A percentile compares a stretch with the other conserved stretches of the same genome.
Conservation (phyloP, 2,888 invertebrate species). For the Cheilosia pagana region DNA sequence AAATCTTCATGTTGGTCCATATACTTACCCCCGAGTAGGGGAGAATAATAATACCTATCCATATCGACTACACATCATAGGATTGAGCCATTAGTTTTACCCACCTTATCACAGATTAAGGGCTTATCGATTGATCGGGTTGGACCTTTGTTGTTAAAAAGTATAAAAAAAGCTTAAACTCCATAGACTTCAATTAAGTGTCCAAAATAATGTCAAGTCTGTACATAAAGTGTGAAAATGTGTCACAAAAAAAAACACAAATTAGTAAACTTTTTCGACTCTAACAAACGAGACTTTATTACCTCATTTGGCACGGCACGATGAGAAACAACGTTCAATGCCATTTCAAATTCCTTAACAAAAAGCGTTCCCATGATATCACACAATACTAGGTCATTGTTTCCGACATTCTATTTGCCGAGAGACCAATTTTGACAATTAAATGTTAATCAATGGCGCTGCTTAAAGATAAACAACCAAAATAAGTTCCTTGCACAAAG, state of each 20-base stretch:
- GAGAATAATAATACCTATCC: too few species aligned
- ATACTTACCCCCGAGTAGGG: too few species aligned
- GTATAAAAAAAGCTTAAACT: background rate
- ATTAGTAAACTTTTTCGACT: slow-evolving; percentile 13
- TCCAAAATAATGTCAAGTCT: slow-evolving; percentile 17
- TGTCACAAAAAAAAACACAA: too few species aligned
- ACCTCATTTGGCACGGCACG: slow-evolving; percentile 26
- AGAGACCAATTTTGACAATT: slow-evolving; percentile 39
- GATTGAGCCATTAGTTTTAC: too few species aligned
- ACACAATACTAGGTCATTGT: slow-evolving; percentile 38
- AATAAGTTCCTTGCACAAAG: slow-evolving; percentile 7
- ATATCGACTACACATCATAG: too few species aligned
- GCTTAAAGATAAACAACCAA: slow-evolving; percentile 6
- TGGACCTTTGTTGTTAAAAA: too few species aligned
- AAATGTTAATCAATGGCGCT: slow-evolving; percentile 30
- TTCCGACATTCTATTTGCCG: background rate
- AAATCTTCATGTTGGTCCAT: too few species aligned
- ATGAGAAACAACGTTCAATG: slow-evolving; percentile 23
- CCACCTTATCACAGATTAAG: too few species aligned
- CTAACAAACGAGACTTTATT: slow-evolving; percentile 29
- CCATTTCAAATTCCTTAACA: slow-evolving; percentile 30
- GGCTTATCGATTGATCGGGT: too few species aligned
- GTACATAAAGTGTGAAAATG: slow-evolving; percentile 14
- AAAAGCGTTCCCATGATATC: slow-evolving; percentile 14
- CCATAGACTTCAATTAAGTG: background rate